Evolutionary conservation across 2,888 invertebrate species (phyloP).

Genomic region (Proisotoma minuta): DNA sequence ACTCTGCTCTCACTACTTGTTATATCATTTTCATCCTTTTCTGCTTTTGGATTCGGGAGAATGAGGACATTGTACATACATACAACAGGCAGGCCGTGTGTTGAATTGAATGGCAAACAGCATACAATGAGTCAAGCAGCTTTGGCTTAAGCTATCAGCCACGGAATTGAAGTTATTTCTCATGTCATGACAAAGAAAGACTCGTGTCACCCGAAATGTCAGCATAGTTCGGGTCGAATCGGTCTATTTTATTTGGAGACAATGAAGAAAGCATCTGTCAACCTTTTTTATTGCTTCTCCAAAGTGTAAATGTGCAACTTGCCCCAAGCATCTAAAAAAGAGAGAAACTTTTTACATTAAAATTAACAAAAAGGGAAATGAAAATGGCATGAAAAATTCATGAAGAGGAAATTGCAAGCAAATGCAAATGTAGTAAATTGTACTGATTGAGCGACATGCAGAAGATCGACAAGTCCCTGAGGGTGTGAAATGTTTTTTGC

Average conservation of each 20-base stretch:
- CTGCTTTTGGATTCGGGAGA: not conserved
- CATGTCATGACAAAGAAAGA: slow-evolving; percentile 10
- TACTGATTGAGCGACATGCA: too few species aligned
- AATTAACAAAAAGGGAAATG: too few species aligned
- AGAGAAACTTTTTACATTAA: too few species aligned
- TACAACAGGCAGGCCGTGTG: too few species aligned
- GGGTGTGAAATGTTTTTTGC: not conserved
- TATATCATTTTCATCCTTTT: slow-evolving; percentile 1
- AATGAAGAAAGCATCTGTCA: slow-evolving; percentile 13
- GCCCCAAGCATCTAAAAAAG: too few species aligned
- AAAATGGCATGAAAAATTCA: slow-evolving; percentile 3
- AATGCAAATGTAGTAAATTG: too few species aligned
- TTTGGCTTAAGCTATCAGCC: slow-evolving; percentile 2
- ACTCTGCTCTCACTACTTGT: not conserved
- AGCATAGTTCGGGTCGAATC: slow-evolving; percentile 3
- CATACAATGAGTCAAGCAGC: not conserved
- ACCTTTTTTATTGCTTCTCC: slow-evolving; percentile 7
- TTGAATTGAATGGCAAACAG: not conserved
- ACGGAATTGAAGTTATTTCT: slow-evolving; percentile 12
- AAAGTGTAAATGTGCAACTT: too few species aligned
- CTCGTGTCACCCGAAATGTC: slow-evolving; percentile 7
- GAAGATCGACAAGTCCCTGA: slow-evolving; percentile 3
- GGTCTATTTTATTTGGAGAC: not conserved
- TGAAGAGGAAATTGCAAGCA: not conserved
- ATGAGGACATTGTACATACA: not conserved